Evolutionary conservation across 1,140 invertebrate species (phyloP), one percentile per base, ranked within the genome.

Genomic region (Radopholus similis): DNA sequence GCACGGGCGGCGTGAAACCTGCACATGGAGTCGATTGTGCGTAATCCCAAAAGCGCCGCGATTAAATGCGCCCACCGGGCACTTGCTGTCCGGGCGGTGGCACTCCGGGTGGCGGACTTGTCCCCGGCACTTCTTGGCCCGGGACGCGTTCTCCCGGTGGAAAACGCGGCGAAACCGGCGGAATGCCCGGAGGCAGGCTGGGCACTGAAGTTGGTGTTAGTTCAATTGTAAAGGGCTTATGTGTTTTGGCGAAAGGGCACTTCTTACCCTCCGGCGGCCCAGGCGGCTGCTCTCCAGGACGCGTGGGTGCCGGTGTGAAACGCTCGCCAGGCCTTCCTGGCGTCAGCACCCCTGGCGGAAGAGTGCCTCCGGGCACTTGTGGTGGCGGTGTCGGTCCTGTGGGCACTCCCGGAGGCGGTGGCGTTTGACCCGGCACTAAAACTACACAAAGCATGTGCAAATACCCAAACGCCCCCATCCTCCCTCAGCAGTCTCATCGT

Each of bases 71-170:
- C n/a, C n/a, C n/a, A n/a, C n/a, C n/a, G n/a, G n/a, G n/a, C n/a
- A n/a, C n/a, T n/a, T n/a, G 4, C 2, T 40, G n/a, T 13, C 26
- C 4, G 8, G 56, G 2, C n/a, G 65, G 37, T 4, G 73, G 70
- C 35, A 35, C 11, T 32, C 18, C 51, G 23, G 66, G 65, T 34
- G 74, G 74, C 3, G 18, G 15, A 11, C 32, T n/a, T n/a, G 35
- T 18, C 21, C n/a, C 13, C 38, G 60, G 23, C 21, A 13, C 40
- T 68, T 26, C 62, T 44, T 21, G 34, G 28, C 38, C 5, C 38
- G 2, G 23, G 15, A 18, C 6, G n/a, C 23, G 2, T n/a, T 23
- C 4, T 18, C 30, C 21, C 15, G 59, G 42, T 9, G 42, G 56
- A 11, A 37, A 47, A 40, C 21, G 37, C n/a, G 26, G 40, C 28